A percentile compares a stretch with the other conserved stretches of the same genome.
phyloP scores from a whole-genome alignment of 2,113 vertebrate species.

The Corapipo altera region DNA sequence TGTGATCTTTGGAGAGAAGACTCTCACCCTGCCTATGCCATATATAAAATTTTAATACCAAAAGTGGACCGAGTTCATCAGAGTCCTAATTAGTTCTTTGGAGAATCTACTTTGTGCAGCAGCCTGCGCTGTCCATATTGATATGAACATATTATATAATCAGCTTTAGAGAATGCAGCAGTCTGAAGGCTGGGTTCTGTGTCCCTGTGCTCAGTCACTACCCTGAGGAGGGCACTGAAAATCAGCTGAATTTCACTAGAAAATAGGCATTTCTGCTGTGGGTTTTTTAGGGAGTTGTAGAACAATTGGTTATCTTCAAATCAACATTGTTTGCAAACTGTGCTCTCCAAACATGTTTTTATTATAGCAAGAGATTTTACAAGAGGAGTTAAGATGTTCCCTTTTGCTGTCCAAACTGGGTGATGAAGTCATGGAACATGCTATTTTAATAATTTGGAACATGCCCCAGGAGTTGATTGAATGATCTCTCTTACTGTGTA shows the following conservation, averaged over 20 bases:
- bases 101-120: not conserved
- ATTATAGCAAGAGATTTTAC: not conserved
- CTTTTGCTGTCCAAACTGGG: not conserved
- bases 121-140: not conserved
- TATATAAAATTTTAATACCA: not conserved
- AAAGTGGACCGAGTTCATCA: not conserved
- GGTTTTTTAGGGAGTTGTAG: not conserved
- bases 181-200: not conserved
- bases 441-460: not conserved
- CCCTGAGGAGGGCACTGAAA: not conserved
- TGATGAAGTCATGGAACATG: not conserved
- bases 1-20: not conserved
- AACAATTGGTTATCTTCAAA: not conserved
- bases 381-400: not conserved
- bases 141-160: not conserved
- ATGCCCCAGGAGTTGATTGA: not conserved
- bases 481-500: not conserved
- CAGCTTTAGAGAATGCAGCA: slow-evolving; percentile 10
- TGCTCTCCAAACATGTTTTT: not conserved
- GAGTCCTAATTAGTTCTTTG: not conserved
- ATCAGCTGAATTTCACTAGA: not conserved
- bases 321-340: not conserved
- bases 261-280: not conserved
- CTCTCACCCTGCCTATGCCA: not conserved
- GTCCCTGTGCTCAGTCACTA: not conserved